These are phyloP conservation scores for Macrotus californicus DNA, from an alignment of 2,113 vertebrate species.

Conservation along the genomic window DNA sequence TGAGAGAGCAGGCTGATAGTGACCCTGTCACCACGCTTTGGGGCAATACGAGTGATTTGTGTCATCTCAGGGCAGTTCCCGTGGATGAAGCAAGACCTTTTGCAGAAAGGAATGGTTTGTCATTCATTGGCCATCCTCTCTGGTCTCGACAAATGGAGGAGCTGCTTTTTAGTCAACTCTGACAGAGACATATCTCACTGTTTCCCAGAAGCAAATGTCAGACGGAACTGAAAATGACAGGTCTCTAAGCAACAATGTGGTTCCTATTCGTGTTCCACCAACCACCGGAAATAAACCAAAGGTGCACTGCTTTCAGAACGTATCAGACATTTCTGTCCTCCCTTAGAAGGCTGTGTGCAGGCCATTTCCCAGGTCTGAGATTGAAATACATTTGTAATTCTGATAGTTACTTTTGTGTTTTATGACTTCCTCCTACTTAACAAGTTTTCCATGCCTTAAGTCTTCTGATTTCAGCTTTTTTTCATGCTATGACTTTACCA, in stretches of 20 bases:
- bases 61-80: slow-evolving; percentile 95
- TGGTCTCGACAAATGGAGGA: background rate
- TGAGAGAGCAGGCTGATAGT: slow-evolving; percentile 97
- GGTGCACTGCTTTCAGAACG: slow-evolving; percentile 99
- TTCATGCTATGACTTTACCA: slow-evolving; percentile 57
- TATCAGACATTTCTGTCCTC: slow-evolving; percentile 69
- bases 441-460: slow-evolving; percentile 78
- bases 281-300: slow-evolving; percentile 98
- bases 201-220: slow-evolving; percentile 99
- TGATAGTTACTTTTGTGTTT: slow-evolving; percentile 77
- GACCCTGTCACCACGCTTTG: slow-evolving; percentile 99
- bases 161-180: background rate
- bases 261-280: slow-evolving; percentile 97
- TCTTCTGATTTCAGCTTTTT: slow-evolving; percentile 80
- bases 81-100: slow-evolving; percentile 96
- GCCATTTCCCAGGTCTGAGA: slow-evolving; percentile 81
- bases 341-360: slow-evolving; percentile 80
- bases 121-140: background rate
- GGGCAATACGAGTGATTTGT: slow-evolving; percentile 98
- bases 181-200: slow-evolving; percentile 95
- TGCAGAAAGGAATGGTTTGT: slow-evolving; percentile 76
- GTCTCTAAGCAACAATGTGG: slow-evolving; percentile 99
- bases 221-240: slow-evolving; percentile 94
- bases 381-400: slow-evolving; percentile 85
- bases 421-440: slow-evolving; percentile 72